Percentiles rank a stretch among this genome's conserved stretches.
Evolutionary conservation across 1,140 invertebrate genomes (phyloP).

Genomic region (Drosophila bifasciata): DNA sequence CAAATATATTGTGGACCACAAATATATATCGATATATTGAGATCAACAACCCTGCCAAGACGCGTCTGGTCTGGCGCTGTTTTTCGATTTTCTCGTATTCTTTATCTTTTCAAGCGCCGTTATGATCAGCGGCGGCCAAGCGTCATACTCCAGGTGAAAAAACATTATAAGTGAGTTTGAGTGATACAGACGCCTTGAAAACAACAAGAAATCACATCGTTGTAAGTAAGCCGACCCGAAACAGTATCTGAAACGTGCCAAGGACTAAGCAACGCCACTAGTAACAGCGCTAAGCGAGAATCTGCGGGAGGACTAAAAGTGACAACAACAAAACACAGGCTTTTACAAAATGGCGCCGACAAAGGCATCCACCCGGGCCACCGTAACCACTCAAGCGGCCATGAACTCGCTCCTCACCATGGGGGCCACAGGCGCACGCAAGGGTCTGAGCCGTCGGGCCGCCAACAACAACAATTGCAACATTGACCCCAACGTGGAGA

Average conservation of each 20-base stretch:
- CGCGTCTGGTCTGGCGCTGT: constrained; percentile 21
- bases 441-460: constrained; percentile 83
- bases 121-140: constrained; percentile 24
- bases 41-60: too few species aligned
- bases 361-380: constrained; percentile 65
- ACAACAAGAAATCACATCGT: constrained; percentile 3
- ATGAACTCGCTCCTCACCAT: constrained; percentile 52
- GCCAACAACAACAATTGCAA: constrained; percentile 39
- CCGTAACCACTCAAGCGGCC: constrained; percentile 46
- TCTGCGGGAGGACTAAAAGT: constrained; percentile 30
- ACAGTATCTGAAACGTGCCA: constrained; percentile 2
- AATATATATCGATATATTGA: too few species aligned
- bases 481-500: constrained; percentile 68
- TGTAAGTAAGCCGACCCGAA: neutral
- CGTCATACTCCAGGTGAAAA: constrained; percentile 29
- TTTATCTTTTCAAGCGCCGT: constrained; percentile 25
- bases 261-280: constrained; percentile 19
- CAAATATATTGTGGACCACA: too few species aligned
- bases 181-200: constrained; percentile 11
- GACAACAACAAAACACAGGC: constrained; percentile 32
- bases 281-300: constrained; percentile 17
- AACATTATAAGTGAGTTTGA: constrained; percentile 29
- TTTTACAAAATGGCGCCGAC: constrained; percentile 82
- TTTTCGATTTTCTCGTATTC: constrained; percentile 34
- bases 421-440: constrained; percentile 47